A percentile compares a stretch with the other conserved stretches of the same genome.
Conservation (phyloP, 1,140 invertebrate genomes). For the Spodoptera frugiperda region DNA sequence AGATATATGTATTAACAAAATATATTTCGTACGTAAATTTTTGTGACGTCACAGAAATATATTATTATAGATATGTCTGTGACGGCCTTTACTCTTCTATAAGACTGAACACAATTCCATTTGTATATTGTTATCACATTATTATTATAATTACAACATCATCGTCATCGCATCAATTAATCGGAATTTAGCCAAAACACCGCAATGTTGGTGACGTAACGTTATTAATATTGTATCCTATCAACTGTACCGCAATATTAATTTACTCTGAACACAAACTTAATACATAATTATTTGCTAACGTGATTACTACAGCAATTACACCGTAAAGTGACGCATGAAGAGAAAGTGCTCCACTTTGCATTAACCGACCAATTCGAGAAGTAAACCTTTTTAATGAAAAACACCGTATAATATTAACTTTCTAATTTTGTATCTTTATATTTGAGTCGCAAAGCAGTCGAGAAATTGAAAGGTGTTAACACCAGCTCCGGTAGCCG, state of each 20-base stretch:
- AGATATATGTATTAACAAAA: too few species aligned
- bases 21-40: too few species aligned
- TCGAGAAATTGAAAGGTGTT: neutral
- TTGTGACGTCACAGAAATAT: too few species aligned
- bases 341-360: slow-evolving; percentile 25
- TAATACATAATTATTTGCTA: slow-evolving; percentile 21
- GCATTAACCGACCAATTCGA: neutral
- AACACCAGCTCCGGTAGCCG: slow-evolving; percentile 61
- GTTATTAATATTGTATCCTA: neutral
- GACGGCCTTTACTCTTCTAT: too few species aligned
- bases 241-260: slow-evolving; percentile 4
- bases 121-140: too few species aligned
- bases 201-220: neutral
- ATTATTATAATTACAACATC: too few species aligned
- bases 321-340: neutral
- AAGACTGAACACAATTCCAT: too few species aligned
- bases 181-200: neutral
- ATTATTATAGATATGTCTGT: too few species aligned
- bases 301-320: slow-evolving; percentile 8
- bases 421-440: slow-evolving; percentile 8
- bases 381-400: neutral
- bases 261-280: slow-evolving; percentile 22
- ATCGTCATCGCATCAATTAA: neutral
- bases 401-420: neutral
- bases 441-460: neutral